Conservation (phyloP, 2,888 invertebrate genomes). For the Sarcophaga carnaria region DNA sequence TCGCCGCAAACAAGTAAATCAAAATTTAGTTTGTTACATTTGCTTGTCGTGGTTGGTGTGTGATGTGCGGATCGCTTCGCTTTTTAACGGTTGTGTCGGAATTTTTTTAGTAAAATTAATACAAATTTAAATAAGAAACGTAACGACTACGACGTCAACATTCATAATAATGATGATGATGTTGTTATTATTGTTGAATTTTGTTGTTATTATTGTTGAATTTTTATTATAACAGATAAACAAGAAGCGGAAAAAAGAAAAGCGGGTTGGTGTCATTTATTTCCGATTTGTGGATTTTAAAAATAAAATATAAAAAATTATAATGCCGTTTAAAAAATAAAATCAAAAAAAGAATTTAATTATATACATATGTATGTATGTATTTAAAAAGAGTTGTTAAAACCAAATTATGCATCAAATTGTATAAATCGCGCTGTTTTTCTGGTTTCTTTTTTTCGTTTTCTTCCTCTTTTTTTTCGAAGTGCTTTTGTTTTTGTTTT, state of each 20-base stretch:
- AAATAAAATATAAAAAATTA: background rate
- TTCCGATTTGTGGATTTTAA: constrained; percentile 6
- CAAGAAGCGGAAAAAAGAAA: background rate
- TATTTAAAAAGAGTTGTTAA: constrained; percentile 6
- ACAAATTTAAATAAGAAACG: constrained; percentile 25
- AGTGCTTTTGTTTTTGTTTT: constrained; percentile 20
- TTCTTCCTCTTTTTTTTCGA: constrained; percentile 9
- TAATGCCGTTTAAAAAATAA: background rate
- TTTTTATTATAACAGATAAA: constrained; percentile 37
- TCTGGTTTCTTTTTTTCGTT: constrained; percentile 43
- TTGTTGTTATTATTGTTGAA: constrained; percentile 7
- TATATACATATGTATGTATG: background rate
- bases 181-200: constrained; percentile 17
- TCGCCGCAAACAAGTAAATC: constrained; percentile 43
- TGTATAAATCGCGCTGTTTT: constrained; percentile 34
- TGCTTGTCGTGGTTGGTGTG: constrained; percentile 56
- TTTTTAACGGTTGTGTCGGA: constrained; percentile 23
- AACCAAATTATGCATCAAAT: constrained; percentile 34
- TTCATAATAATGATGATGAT: constrained; percentile 16
- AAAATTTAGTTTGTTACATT: constrained; percentile 62
- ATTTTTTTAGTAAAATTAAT: constrained; percentile 9
- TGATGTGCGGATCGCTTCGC: constrained; percentile 7
- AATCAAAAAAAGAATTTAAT: background rate
- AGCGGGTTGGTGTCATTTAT: constrained; percentile 12
- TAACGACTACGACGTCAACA: background rate